Evolutionary conservation across 2,888 invertebrate genomes (phyloP).

Genomic region (Falcaria lacertinaria): DNA sequence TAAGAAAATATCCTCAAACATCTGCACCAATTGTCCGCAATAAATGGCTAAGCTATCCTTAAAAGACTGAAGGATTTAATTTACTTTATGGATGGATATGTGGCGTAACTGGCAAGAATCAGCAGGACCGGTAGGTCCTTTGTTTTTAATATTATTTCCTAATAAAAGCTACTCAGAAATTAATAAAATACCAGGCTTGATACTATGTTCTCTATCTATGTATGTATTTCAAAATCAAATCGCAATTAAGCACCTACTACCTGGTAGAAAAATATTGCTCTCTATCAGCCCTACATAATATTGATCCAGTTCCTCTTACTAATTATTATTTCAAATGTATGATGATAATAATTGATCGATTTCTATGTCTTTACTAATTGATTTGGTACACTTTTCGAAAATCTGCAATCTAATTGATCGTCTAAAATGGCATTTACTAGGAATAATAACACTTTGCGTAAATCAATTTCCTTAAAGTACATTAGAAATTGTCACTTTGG

Average conservation of each 20-base stretch:
- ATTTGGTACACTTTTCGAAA: slow-evolving; percentile 70
- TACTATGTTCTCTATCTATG: slow-evolving; percentile 62
- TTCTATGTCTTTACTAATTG: slow-evolving; percentile 59
- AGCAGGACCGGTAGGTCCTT: slow-evolving; percentile 44
- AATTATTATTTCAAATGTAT: slow-evolving; percentile 46
- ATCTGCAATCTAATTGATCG: slow-evolving; percentile 71
- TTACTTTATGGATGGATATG: slow-evolving; percentile 72
- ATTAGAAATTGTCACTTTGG: slow-evolving; percentile 43
- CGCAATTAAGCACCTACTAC: slow-evolving; percentile 65
- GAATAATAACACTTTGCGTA: slow-evolving; percentile 76
- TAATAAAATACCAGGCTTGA: slow-evolving; percentile 60
- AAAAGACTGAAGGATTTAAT: slow-evolving; percentile 57
- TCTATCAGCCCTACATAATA: slow-evolving; percentile 69
- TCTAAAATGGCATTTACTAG: slow-evolving; percentile 74
- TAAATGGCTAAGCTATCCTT: slow-evolving; percentile 55
- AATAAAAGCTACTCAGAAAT: slow-evolving; percentile 65
- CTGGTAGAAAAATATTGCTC: slow-evolving; percentile 69
- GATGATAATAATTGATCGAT: slow-evolving; percentile 40
- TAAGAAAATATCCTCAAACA: slow-evolving; percentile 64
- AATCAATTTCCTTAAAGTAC: slow-evolving; percentile 66
- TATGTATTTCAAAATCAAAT: slow-evolving; percentile 50
- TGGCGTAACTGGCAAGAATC: slow-evolving; percentile 72
- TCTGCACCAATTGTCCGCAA: slow-evolving; percentile 58
- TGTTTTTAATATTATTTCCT: slow-evolving; percentile 33
- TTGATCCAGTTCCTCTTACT: slow-evolving; percentile 57